phyloP scores from a whole-genome alignment of 2,888 invertebrate genomes.

The Lasioglossum vierecki region DNA sequence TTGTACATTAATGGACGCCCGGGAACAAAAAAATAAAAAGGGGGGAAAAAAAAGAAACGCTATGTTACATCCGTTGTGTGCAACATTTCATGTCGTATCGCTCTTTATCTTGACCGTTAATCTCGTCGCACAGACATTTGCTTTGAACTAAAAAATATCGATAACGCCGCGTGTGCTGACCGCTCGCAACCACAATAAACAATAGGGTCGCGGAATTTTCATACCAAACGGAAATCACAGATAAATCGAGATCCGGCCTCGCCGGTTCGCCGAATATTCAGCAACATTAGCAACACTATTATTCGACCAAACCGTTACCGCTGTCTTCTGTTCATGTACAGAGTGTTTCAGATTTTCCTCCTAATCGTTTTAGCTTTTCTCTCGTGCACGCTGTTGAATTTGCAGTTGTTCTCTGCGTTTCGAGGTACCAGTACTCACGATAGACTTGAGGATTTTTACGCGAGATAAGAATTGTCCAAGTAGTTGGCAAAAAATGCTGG shows the following conservation, averaged over 20 bases:
- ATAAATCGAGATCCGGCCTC: conserved; percentile 22
- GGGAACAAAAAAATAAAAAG: neutral
- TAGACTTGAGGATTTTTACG: no score
- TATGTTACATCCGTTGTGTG: conserved; percentile 3
- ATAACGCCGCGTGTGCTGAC: conserved; percentile 45
- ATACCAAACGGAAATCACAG: conserved; percentile 47
- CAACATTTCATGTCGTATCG: conserved; percentile 23
- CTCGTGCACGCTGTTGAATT: neutral
- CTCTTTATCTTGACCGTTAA: conserved; percentile 48
- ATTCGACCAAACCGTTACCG: neutral
- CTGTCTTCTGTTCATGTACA: conserved; percentile 18
- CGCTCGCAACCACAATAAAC: conserved; percentile 35
- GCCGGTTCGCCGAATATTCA: conserved; percentile 23
- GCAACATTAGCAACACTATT: conserved; percentile 43
- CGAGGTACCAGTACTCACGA: no score
- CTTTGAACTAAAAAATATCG: conserved; percentile 43
- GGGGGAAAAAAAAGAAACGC: conserved; percentile 11
- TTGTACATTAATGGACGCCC: conserved; percentile 4
- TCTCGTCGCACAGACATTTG: conserved; percentile 41
- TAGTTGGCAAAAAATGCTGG: no score
- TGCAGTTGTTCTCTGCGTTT: neutral
- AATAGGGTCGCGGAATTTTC: conserved; percentile 49
- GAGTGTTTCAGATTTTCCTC: neutral
- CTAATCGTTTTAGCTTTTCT: neutral
- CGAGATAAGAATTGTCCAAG: no score